Evolutionary conservation across 2,113 vertebrate genomes (phyloP), one percentile per base, ranked within the genome.

Genomic region (Bombycilla garrulus): DNA sequence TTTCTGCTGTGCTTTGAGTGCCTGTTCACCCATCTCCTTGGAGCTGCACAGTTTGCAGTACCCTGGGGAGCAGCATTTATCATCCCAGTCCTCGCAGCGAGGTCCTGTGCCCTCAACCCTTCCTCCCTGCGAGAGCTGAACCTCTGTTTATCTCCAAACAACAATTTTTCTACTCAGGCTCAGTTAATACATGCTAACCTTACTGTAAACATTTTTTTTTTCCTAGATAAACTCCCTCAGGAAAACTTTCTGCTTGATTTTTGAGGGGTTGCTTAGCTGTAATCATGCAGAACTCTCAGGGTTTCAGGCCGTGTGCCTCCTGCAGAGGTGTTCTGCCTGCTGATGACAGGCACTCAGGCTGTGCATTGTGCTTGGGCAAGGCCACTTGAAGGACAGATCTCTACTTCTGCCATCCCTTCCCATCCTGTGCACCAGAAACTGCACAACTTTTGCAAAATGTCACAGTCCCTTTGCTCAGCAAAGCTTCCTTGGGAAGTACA

Each of bases 101-200:
- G 69, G 62, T 40, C 12, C 0, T 7, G 33, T 1, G 18, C 70
- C 67, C 76, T 67, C 33, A 0, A 26, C 86, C 71, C 51, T 38
- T 61, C 76, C 31, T 81, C 29, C 57, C 54, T 58, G 58, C 0
- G 20, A 54, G 86, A 77, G 82, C 90, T 88, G 38, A 42, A 86
- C 29, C 40, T 92, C 82, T 90, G 67, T 86, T 95, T 95, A 96
- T 96, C 94, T 96, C 76, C 91, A 90, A 92, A 92, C 74, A 86
- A 47, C 47, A 54, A 5, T 70, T 94, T 94, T 81, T 62, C 47
- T 45, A 16, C 76, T 84, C 76, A 31, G 47, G 14, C 79, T 53
- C 64, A 62, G 61, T 78, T 95, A 95, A 97, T 81, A 76, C 48
- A 35, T 8, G 33, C 86, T 94, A 88, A 95, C 94, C 88, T 96